These are phyloP conservation scores for Drosophila littoralis DNA, from an alignment of 1,140 invertebrate species.

Conservation along the genomic window DNA sequence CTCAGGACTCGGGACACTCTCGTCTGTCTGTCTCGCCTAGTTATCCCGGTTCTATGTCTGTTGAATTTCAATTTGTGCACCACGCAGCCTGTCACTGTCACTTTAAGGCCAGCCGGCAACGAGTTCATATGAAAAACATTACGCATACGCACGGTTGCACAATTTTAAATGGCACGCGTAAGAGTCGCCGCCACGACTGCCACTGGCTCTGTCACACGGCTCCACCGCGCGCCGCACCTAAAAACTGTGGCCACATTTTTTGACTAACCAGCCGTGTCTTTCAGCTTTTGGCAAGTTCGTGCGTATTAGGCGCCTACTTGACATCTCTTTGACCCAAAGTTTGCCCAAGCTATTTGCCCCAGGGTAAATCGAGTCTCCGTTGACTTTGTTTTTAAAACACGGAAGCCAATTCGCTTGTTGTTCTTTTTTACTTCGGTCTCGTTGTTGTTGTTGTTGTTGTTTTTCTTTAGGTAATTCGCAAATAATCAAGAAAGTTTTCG, in stretches of 20 bases:
- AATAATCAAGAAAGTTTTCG: conserved; percentile 82
- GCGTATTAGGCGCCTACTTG: conserved; percentile 75
- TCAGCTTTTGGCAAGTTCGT: conserved; percentile 47
- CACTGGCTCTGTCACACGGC: conserved; percentile 28
- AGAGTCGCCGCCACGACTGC: conserved; percentile 48
- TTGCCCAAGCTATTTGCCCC: conserved; percentile 47
- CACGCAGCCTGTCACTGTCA: conserved; percentile 54
- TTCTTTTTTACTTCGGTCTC: conserved; percentile 22
- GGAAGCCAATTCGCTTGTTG: conserved; percentile 60
- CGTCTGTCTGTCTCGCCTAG: conserved; percentile 49
- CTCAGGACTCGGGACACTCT: conserved; percentile 28
- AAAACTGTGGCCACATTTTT: conserved; percentile 42
- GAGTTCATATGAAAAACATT: conserved; percentile 81
- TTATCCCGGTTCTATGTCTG: conserved; percentile 51
- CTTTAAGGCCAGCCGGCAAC: conserved; percentile 46
- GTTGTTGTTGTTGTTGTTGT: conserved; percentile 18
- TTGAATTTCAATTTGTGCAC: conserved; percentile 74
- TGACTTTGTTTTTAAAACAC: conserved; percentile 58
- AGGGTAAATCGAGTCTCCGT: conserved; percentile 29
- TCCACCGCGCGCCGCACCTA: background rate
- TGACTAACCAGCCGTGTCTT: conserved; percentile 71
- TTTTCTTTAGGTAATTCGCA: conserved; percentile 71
- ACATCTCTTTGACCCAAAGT: conserved; percentile 76
- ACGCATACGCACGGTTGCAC: conserved; percentile 81
- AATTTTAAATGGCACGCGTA: conserved; percentile 81